phyloP scores from a whole-genome alignment of 2,888 invertebrate genomes.

The Nephrotoma flavescens region DNA sequence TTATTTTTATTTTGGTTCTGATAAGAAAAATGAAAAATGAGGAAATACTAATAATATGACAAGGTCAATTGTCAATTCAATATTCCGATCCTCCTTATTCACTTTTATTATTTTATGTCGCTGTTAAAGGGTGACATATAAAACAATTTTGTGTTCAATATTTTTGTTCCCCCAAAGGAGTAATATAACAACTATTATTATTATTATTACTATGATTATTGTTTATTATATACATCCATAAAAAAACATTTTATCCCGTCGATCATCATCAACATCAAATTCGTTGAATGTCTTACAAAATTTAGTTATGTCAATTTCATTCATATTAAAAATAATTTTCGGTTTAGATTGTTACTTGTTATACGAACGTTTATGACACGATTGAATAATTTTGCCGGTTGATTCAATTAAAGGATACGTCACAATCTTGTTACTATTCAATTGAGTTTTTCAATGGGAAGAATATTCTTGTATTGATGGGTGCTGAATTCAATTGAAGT shows the following conservation, averaged over 20 bases:
- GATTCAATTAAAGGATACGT: background rate
- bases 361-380: background rate
- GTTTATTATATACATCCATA: background rate
- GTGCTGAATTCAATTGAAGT: background rate
- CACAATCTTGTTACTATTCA: background rate
- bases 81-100: background rate
- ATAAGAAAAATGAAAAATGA: slow-evolving; percentile 1
- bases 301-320: slow-evolving; percentile 2
- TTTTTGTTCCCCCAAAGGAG: background rate
- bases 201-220: background rate
- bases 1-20: background rate
- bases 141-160: background rate
- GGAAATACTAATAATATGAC: background rate
- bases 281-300: background rate
- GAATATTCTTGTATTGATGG: background rate
- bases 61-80: slow-evolving; percentile 4
- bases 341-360: background rate
- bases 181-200: background rate
- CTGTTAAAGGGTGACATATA: background rate
- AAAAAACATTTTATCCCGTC: background rate
- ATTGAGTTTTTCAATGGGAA: background rate
- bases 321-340: background rate
- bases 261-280: slow-evolving; percentile 3
- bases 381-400: background rate
- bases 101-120: background rate